A percentile compares a stretch with the other conserved stretches of the same genome.
Conservation (phyloP, 2,888 invertebrate species). For the Epinotia ramella region DNA sequence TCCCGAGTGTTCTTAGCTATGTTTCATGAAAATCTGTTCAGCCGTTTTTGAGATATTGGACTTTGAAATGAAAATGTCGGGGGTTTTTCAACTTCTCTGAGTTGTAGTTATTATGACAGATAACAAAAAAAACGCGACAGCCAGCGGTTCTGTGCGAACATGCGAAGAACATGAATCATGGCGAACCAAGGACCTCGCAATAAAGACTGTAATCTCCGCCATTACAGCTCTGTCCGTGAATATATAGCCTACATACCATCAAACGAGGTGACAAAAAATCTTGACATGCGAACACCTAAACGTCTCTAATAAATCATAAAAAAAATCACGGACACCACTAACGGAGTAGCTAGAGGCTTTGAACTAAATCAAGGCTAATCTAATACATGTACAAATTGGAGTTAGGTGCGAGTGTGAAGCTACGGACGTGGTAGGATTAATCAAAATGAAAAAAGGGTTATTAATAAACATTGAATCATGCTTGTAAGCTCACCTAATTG, state of each 20-base stretch:
- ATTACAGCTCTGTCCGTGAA: slow-evolving; percentile 52
- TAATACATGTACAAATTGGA: slow-evolving; percentile 29
- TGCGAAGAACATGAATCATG: slow-evolving; percentile 57
- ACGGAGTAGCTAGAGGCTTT: slow-evolving; percentile 66
- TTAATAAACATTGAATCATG: slow-evolving; percentile 33
- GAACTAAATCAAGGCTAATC: slow-evolving; percentile 73
- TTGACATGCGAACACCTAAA: slow-evolving; percentile 63
- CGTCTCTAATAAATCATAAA: slow-evolving; percentile 61
- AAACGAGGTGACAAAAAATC: slow-evolving; percentile 63
- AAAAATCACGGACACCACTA: slow-evolving; percentile 59
- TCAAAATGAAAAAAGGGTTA: slow-evolving; percentile 31
- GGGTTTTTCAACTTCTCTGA: too few relatives aligned
- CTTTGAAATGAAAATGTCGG: too few relatives aligned
- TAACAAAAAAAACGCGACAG: slow-evolving; percentile 54
- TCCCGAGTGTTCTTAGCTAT: too few relatives aligned
- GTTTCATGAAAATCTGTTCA: too few relatives aligned
- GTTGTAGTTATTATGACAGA: too few relatives aligned
- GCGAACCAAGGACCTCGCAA: slow-evolving; percentile 46
- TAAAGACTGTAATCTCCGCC: slow-evolving; percentile 44
- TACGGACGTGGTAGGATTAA: slow-evolving; percentile 12
- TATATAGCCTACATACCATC: slow-evolving; percentile 47
- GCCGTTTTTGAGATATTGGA: too few relatives aligned
- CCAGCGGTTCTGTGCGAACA: slow-evolving; percentile 52
- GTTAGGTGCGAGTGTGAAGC: slow-evolving; percentile 20
- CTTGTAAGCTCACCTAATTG: slow-evolving; percentile 7